phyloP scores from a whole-genome alignment of 2,113 vertebrate genomes.

The Tupaia tana region DNA sequence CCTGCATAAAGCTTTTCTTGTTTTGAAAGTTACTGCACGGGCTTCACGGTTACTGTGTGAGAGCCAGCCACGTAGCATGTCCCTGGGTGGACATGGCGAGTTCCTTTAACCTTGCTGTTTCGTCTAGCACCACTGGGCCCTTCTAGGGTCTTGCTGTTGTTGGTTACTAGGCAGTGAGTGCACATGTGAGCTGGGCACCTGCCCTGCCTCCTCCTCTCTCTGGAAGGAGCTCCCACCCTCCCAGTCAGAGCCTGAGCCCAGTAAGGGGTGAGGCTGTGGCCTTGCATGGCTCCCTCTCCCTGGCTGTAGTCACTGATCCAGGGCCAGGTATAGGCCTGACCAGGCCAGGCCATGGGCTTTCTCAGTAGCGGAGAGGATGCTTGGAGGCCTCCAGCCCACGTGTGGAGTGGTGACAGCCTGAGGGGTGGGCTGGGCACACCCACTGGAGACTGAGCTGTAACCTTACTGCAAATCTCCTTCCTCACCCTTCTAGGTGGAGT shows the following conservation, averaged over 20 bases:
- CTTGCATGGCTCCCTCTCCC: accelerated
- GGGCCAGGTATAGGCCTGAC: neutral
- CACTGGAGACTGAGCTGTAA: neutral
- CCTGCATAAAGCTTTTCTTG: neutral
- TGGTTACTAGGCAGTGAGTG: neutral
- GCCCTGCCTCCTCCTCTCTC: neutral
- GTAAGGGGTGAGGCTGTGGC: neutral
- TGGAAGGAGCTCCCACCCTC: neutral
- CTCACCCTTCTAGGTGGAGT: neutral
- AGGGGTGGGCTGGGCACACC: no score
- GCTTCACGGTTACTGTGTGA: conserved; percentile 7
- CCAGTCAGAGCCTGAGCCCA: neutral
- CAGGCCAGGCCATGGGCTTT: neutral
- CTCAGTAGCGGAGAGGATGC: neutral
- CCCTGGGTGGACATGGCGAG: neutral
- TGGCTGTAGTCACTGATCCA: neutral
- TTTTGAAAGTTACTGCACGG: neutral
- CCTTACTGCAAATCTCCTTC: neutral
- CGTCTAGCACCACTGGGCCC: neutral
- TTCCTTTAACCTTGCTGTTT: conserved; percentile 27
- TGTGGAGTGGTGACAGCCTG: neutral
- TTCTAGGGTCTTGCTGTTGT: neutral
- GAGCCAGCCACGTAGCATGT: neutral
- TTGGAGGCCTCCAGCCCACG: neutral
- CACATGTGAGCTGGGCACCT: neutral